Evolutionary conservation across 2,888 invertebrate genomes (phyloP).

Genomic region (Hypomecis atomaria): DNA sequence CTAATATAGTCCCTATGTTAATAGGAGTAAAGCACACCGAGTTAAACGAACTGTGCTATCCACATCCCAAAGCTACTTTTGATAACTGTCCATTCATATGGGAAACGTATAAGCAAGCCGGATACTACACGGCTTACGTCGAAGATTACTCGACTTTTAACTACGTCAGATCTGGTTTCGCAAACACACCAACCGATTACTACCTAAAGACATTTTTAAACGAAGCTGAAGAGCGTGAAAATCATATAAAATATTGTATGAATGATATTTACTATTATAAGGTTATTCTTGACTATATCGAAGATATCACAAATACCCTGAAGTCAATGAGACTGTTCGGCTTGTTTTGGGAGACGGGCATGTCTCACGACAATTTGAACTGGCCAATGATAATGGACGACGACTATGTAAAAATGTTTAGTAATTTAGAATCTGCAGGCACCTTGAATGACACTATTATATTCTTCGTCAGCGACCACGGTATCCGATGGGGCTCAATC

Average conservation of each 20-base stretch:
- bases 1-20: slow-evolving; percentile 93
- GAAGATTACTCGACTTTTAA: slow-evolving; percentile 96
- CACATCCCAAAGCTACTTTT: slow-evolving; percentile 84
- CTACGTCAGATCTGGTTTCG: slow-evolving; percentile 91
- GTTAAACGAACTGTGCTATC: slow-evolving; percentile 86
- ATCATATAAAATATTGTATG: slow-evolving; percentile 89
- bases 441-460: slow-evolving; percentile 88
- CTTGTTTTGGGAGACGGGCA: slow-evolving; percentile 92
- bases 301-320: slow-evolving; percentile 86
- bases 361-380: slow-evolving; percentile 94
- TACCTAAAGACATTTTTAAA: slow-evolving; percentile 91
- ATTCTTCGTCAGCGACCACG: slow-evolving; percentile 94
- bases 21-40: slow-evolving; percentile 88
- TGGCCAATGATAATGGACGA: slow-evolving; percentile 90
- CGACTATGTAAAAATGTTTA: slow-evolving; percentile 85
- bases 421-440: slow-evolving; percentile 75
- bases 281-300: slow-evolving; percentile 89
- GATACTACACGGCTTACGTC: slow-evolving; percentile 91
- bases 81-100: slow-evolving; percentile 94
- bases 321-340: slow-evolving; percentile 88
- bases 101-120: slow-evolving; percentile 89
- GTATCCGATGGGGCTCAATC: slow-evolving; percentile 93
- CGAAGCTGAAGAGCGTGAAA: slow-evolving; percentile 87
- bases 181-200: slow-evolving; percentile 91
- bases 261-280: slow-evolving; percentile 89